Conservation (phyloP, 2,113 vertebrate species). For the Pterocles orientalis region DNA sequence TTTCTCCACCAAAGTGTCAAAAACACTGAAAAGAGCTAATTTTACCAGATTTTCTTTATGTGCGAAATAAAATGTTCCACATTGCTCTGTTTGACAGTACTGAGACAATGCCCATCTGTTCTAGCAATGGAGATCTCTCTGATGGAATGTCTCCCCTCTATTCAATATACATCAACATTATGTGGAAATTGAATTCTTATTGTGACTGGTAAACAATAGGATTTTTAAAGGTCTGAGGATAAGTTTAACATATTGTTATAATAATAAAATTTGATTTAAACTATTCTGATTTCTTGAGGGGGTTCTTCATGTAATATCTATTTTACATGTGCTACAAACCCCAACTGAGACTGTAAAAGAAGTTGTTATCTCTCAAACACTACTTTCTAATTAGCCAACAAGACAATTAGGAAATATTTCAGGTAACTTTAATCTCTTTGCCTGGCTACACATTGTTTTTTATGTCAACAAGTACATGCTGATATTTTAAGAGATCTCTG, state of each 20-base stretch:
- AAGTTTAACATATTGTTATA: neutral
- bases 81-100: neutral
- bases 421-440: constrained; percentile 64
- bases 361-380: constrained; percentile 22
- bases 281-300: constrained; percentile 3
- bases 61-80: constrained; percentile 30
- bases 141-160: neutral
- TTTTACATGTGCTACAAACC: constrained; percentile 16
- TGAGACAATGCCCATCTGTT: constrained; percentile 48
- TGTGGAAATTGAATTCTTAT: neutral
- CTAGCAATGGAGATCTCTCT: constrained; percentile 3
- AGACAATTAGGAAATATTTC: constrained; percentile 67
- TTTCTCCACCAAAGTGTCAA: constrained; percentile 39
- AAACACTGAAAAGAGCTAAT: constrained; percentile 42
- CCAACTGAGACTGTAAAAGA: neutral
- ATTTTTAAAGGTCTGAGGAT: constrained; percentile 23
- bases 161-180: constrained; percentile 19
- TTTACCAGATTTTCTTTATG: constrained; percentile 36
- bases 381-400: constrained; percentile 64
- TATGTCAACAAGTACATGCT: constrained; percentile 50
- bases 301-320: neutral
- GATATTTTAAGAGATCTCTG: constrained; percentile 62
- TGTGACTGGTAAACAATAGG: neutral
- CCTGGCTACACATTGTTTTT: constrained; percentile 53
- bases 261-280: neutral